Base-by-base conservation (phyloP, 2,888 invertebrate genomes). In the Chrysodeixis includens region DNA sequence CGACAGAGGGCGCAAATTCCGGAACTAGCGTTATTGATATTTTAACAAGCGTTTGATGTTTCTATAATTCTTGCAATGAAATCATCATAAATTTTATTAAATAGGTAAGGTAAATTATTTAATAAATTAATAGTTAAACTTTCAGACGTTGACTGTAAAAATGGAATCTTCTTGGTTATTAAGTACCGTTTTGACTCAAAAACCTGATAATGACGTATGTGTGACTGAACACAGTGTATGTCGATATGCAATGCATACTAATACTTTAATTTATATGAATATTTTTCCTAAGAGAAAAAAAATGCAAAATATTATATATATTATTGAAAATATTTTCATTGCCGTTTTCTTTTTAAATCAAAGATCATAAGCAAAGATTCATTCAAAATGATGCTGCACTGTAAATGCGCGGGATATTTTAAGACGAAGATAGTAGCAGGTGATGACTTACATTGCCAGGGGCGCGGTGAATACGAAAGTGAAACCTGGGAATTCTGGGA, bases 11-110 rank as follows among this genome's bases (percentile, higher is more conserved):
- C 92, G 91, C 77, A 74, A 70, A 70, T 60, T 81, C 86, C 91
- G 93, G 93, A 93, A 89, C 83, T 81, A 68, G 69, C 76, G 74
- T 74, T 91, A 92, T 92, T 88, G 90, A 91, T 88, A 82, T 81
- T 74, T 40, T 62, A 62, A 57, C 59, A 58, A 10, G 57, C 6
- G 14, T 51, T 30, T 7, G 7, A 22, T 57, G 18, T 30, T 40
- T 5, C 4, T 26, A 4, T 12, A 18, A 16, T 30, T 20, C 14
- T 7, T 14, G 12, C 32, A 12, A 53, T 54, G 16, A 8, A 0
- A 60, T 6, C 7, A 26, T 4, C 12, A 22, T 35, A 56, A 49
- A 49, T 44, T 32, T 20, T 7, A 0, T 57, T 7, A 5, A 0
- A 44, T 51, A 44, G 40, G 3, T 8, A 32, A 9, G 0, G 0